Evolutionary conservation across 2,888 invertebrate species (phyloP), one percentile per base, ranked within the genome.

Genomic region (Microplitis deprimator): DNA sequence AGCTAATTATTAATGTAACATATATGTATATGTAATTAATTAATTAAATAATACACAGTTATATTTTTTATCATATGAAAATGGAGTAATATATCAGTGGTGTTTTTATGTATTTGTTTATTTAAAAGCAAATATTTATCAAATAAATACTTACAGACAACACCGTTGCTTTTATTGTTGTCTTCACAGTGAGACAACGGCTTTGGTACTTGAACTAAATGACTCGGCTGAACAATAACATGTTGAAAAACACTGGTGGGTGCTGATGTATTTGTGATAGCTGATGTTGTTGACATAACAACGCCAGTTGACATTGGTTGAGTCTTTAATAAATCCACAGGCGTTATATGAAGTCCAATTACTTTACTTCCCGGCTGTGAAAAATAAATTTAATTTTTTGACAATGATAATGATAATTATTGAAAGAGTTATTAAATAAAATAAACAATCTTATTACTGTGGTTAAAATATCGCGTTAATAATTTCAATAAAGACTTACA

Each of bases 221-320:
- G 95, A 80, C 94, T 95, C 41, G 96, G 95, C 85, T 95, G 94
- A 72, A 96, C 96, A 87, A 96, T 96, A 76, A 96, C 95, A 77
- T 95, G 95, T 87, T 92, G 91, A 84, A 88, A 89, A 87, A 89
- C 87, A 82, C 88, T 87, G 39, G 88, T 87, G 69, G 88, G 86
- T 80, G 86, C 83, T 77, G 87, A 84, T 71, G 85, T 85, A 73
- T 87, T 88, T 40, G 86, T 83, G 76, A 86, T 83, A 74, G 88
- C 83, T 69, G 88, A 84, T n/a, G 85, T 82, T 41, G 87, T 82
- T 72, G 89, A 85, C 84, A 89, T 87, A 38, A 88, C 87, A 72
- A 85, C 86, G 75, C 84, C 88, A 41, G 88, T 84, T 61, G 86
- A 84, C 17, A 84, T 79, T 10, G 73, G 39, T 65, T 87, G 87